These are phyloP conservation scores for Colletes latitarsis DNA, from an alignment of 1,140 invertebrate species.

Conservation along the genomic window DNA sequence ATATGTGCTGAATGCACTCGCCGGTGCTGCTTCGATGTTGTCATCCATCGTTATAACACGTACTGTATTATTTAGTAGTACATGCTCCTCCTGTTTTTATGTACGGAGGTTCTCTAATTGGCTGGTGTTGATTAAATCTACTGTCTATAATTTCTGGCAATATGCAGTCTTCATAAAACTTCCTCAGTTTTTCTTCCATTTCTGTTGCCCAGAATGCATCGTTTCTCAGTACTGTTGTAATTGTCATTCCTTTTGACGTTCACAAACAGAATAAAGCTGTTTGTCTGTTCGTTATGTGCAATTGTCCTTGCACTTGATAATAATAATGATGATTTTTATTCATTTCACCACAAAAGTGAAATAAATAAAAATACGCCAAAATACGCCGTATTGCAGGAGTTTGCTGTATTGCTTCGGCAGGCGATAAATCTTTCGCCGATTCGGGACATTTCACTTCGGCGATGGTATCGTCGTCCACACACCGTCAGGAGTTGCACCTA, in stretches of 20 bases:
- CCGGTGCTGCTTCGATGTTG: neutral
- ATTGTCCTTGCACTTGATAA: slow-evolving; percentile 11
- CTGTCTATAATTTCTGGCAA: neutral
- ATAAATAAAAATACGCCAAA: no score
- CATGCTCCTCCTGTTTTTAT: neutral
- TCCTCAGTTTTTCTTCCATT: neutral
- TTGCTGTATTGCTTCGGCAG: neutral
- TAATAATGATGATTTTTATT: slow-evolving; percentile 4
- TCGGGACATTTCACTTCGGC: neutral
- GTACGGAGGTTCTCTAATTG: neutral
- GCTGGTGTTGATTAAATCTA: neutral
- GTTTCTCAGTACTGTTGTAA: neutral
- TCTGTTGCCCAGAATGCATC: neutral
- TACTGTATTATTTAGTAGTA: neutral
- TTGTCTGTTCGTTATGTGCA: neutral
- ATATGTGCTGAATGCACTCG: neutral
- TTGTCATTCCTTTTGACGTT: neutral
- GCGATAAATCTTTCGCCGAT: neutral
- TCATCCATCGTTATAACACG: neutral
- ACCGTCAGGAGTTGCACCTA: slow-evolving; percentile 78
- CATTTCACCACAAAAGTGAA: neutral
- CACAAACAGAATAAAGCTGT: neutral
- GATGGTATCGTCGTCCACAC: slow-evolving; percentile 64
- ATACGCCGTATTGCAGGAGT: neutral
- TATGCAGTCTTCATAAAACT: neutral